Percentiles rank a stretch among this genome's conserved stretches.
Conservation (phyloP, 2,888 invertebrate genomes). For the Imbricaverruca yamaguchii region DNA sequence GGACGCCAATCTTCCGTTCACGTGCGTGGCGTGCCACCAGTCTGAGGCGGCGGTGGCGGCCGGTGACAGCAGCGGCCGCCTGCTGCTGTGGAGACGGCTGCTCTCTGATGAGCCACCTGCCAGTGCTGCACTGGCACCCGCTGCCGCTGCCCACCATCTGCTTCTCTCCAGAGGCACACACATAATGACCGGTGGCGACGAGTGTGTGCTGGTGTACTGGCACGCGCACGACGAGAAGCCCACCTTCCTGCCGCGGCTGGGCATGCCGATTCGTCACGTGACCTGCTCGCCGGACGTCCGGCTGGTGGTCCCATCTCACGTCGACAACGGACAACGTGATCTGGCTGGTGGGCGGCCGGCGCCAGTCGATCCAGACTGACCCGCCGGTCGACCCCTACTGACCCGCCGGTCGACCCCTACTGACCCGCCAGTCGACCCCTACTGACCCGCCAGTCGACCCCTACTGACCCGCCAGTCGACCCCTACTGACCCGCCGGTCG, state of each 20-base stretch:
- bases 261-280: slow-evolving; percentile 58
- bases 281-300: neutral
- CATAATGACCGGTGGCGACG: slow-evolving; percentile 68
- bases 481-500: too few relatives aligned
- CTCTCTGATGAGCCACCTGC: slow-evolving; percentile 31
- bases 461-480: too few relatives aligned
- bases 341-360: too few relatives aligned
- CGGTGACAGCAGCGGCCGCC: slow-evolving; percentile 40
- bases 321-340: neutral
- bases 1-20: slow-evolving; percentile 32
- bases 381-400: too few relatives aligned
- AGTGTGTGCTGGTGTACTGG: slow-evolving; percentile 73
- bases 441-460: too few relatives aligned
- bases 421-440: too few relatives aligned
- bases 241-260: slow-evolving; percentile 60
- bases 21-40: slow-evolving; percentile 41
- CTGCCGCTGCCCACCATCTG: slow-evolving; percentile 40
- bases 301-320: neutral
- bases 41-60: slow-evolving; percentile 40
- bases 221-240: slow-evolving; percentile 47
- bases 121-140: slow-evolving; percentile 42
- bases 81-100: slow-evolving; percentile 38
- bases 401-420: too few relatives aligned
- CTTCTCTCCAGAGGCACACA: slow-evolving; percentile 50
- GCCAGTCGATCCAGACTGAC: too few relatives aligned